Conservation (phyloP, 1,140 invertebrate species). For the Rhysida immarginata region DNA sequence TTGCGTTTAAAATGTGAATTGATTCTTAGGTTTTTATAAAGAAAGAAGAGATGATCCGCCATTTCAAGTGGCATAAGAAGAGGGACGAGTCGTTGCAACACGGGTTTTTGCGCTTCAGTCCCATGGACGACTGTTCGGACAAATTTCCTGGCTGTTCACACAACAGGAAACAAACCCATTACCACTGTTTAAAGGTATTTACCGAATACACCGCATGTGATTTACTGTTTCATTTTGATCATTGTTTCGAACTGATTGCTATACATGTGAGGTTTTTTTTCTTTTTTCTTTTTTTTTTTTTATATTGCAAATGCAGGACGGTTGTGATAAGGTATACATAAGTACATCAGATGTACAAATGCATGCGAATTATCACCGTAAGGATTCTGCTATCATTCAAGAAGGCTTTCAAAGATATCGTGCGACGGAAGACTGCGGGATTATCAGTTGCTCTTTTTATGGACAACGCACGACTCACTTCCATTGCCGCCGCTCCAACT, state of each 20-base stretch:
- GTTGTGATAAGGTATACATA: constrained; percentile 95
- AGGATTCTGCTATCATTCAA: constrained; percentile 92
- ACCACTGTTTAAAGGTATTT: constrained; percentile 80
- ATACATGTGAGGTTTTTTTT: too few species aligned
- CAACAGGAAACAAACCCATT: constrained; percentile 94
- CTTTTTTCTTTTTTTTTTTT: too few species aligned
- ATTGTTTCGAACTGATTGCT: too few species aligned
- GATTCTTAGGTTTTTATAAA: constrained; percentile 73
- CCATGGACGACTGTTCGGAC: constrained; percentile 76
- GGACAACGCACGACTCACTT: constrained; percentile 96
- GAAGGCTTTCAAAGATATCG: constrained; percentile 86
- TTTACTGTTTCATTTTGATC: too few species aligned
- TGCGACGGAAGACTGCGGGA: constrained; percentile 79
- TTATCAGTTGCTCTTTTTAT: constrained; percentile 72
- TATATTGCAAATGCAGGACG: constrained; percentile 39
- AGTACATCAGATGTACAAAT: constrained; percentile 98
- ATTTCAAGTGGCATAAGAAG: constrained; percentile 99
- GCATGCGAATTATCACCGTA: constrained; percentile 97
- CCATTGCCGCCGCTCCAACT: constrained; percentile 77
- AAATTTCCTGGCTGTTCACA: constrained; percentile 68
- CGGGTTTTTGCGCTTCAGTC: constrained; percentile 89
- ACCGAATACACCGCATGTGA: too few species aligned
- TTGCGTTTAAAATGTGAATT: too few species aligned
- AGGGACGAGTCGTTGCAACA: constrained; percentile 89
- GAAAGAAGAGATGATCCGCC: constrained; percentile 96